Evolutionary conservation across 2,888 invertebrate genomes (phyloP).

Genomic region (Loripinus fragilis): DNA sequence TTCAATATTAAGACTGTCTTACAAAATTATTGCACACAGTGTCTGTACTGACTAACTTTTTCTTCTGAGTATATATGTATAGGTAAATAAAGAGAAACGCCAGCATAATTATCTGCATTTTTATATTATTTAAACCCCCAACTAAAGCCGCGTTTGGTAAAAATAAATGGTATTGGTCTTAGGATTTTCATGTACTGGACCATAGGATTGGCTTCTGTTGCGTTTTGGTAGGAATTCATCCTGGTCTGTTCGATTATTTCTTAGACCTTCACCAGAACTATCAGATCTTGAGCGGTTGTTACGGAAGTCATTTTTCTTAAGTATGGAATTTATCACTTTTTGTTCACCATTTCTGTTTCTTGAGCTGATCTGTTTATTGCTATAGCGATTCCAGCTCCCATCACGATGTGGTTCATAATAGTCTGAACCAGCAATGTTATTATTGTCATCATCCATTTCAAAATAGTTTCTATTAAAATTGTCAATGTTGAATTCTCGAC

Average conservation of each 20-base stretch:
- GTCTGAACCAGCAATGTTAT: background rate
- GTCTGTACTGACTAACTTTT: too few species aligned
- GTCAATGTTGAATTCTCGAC: slow-evolving; percentile 8
- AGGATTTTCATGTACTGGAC: background rate
- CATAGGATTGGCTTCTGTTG: slow-evolving; percentile 1
- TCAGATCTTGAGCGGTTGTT: slow-evolving; percentile 3
- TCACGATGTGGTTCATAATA: background rate
- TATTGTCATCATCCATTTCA: background rate
- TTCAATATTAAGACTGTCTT: too few species aligned
- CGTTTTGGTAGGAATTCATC: background rate
- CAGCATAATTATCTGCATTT: too few species aligned
- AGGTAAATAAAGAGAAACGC: too few species aligned
- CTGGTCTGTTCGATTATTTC: background rate
- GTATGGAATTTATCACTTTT: background rate
- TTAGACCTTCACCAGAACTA: background rate
- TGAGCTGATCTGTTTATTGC: background rate
- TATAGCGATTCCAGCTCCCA: background rate
- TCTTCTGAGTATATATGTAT: too few species aligned
- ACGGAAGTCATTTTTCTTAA: background rate
- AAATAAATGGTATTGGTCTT: background rate
- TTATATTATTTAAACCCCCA: too few species aligned
- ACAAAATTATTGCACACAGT: too few species aligned
- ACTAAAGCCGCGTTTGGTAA: slow-evolving; percentile 6
- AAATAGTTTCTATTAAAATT: background rate
- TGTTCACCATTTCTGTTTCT: slow-evolving; percentile 3